A percentile compares a stretch with the other conserved stretches of the same genome.
phyloP scores from a whole-genome alignment of 2,888 invertebrate genomes.

The Calameuta idolon region DNA sequence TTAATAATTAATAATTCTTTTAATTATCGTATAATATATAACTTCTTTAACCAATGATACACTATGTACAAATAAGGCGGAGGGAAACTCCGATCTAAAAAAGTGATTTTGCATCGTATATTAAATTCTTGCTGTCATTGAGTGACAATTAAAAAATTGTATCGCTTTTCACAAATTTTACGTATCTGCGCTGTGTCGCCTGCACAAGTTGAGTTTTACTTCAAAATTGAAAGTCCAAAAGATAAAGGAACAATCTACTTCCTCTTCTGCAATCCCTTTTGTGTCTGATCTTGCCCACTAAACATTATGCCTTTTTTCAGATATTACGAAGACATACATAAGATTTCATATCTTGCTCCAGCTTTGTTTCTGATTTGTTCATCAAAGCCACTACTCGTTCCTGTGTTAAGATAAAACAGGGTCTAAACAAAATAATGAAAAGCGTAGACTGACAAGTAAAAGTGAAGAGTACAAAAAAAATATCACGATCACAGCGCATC shows the following conservation, averaged over 20 bases:
- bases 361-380: neutral
- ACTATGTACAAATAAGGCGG: conserved; percentile 62
- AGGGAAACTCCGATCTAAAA: conserved; percentile 44
- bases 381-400: neutral
- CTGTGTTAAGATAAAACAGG: neutral
- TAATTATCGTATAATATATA: conserved; percentile 49
- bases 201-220: neutral
- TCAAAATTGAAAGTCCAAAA: neutral
- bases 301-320: neutral
- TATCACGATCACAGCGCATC: conserved; percentile 49
- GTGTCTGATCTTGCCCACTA: neutral
- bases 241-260: neutral
- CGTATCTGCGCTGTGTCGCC: neutral
- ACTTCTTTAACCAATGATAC: conserved; percentile 60
- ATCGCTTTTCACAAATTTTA: neutral
- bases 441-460: conserved; percentile 18
- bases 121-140: neutral
- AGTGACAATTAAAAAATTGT: neutral
- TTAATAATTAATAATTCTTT: conserved; percentile 53
- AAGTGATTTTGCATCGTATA: conserved; percentile 16
- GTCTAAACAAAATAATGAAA: neutral
- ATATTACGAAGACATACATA: neutral
- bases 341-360: neutral
- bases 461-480: conserved; percentile 30
- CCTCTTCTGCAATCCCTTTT: neutral